Conservation (phyloP, 2,888 invertebrate genomes). For the Emmelina monodactyla region DNA sequence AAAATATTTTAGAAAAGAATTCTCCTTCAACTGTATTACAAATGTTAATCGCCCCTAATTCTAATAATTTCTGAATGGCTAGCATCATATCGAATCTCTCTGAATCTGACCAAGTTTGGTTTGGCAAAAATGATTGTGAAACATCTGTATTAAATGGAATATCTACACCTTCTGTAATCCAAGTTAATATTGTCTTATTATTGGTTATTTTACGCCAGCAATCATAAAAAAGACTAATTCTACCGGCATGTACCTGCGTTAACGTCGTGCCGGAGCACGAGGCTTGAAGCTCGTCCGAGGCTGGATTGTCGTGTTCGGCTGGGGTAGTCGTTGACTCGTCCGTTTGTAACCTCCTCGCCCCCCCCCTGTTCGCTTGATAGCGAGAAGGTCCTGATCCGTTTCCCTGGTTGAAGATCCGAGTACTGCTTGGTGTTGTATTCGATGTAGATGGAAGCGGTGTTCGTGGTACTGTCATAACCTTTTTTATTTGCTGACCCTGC, state of each 20-base stretch:
- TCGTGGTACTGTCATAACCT: not conserved
- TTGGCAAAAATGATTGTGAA: not conserved
- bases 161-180: not conserved
- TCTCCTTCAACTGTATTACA: not conserved
- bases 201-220: not conserved
- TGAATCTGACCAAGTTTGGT: not conserved
- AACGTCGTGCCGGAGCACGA: not conserved
- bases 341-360: too few relatives aligned
- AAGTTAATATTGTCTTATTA: not conserved
- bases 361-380: too few relatives aligned
- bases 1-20: slow-evolving; percentile 1
- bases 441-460: not conserved
- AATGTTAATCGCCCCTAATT: not conserved
- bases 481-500: slow-evolving; percentile 6
- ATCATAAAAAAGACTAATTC: not conserved
- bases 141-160: not conserved
- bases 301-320: not conserved
- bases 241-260: not conserved
- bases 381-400: too few relatives aligned
- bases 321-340: too few relatives aligned
- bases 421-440: not conserved
- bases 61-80: not conserved
- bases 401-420: too few relatives aligned
- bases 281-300: not conserved
- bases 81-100: not conserved